Base-by-base conservation (phyloP, 2,113 vertebrate genomes). In the Gambusia affinis region DNA sequence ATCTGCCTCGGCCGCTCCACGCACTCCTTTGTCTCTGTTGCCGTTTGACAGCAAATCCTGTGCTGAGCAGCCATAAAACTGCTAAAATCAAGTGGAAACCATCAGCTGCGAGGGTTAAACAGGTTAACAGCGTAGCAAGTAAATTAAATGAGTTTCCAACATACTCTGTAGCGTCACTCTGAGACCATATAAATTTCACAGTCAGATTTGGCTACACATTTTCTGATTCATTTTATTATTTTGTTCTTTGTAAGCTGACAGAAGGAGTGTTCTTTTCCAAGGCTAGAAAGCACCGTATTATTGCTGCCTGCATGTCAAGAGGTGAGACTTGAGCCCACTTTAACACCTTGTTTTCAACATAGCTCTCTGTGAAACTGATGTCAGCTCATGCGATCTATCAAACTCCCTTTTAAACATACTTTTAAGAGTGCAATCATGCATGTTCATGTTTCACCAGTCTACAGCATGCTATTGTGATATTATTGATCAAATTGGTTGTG, bases 11-110 rank as follows among this genome's bases (percentile, higher is more conserved):
- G 62, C 39, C 51, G 30, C 30, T 2, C 69, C 64, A 42, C 44
- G 64, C 42, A 14, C 66, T 70, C 54, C 62, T 61, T 60, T 44
- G 42, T 77, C 28, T 83, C 24, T 47, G 64, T 68, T 64, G 63
- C 24, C 31, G 70, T 64, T 71, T 51, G 78, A 74, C 66, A 31
- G 70, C 78, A 71, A 64, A 72, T 84, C 76, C 60, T 65, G 69
- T 0, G 29, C 60, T 24, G 76, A 67, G 68, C 68, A 3, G 33
- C 74, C 27, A 64, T 19, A 4, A 30, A 54, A 57, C 24, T 63
- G 57, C 75, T 35, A 54, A 67, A 22, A 71, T 30, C 24, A 71
- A 71, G 70, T 74, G 64, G 60, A 57, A 72, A 64, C 67, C 35
- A 68, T 70, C 64, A 69, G 72, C 67, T 75, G 61, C 54, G 29